Conservation (phyloP, 2,797 vertebrate species). For the Varecia variegata region DNA sequence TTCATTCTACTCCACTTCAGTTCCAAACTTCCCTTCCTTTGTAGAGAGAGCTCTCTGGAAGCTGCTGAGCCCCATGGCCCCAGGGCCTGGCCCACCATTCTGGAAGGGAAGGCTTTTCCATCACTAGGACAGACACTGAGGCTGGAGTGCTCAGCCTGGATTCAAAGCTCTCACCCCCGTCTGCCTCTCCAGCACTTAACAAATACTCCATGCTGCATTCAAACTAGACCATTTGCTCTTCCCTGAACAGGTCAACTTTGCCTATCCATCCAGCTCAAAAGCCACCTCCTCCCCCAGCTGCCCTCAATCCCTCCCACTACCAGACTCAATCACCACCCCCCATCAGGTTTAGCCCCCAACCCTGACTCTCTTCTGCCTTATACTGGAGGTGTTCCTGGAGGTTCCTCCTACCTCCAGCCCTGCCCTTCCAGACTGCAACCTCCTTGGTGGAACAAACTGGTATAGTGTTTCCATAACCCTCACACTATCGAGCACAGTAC, state of each 20-base stretch:
- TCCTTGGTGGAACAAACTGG: not conserved
- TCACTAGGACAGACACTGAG: not conserved
- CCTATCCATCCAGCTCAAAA: not conserved
- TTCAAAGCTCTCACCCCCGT: not conserved
- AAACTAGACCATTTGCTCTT: not conserved
- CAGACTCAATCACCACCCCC: not conserved
- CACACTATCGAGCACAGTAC: not conserved
- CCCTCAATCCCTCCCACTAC: not conserved
- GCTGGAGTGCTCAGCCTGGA: not conserved
- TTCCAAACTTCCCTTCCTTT: not conserved
- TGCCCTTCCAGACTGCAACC: not conserved
- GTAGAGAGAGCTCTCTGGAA: not conserved
- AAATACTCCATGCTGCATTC: not conserved
- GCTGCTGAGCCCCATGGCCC: not conserved
- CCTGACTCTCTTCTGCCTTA: not conserved
- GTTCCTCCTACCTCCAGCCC: not conserved
- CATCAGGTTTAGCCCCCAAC: too few relatives aligned
- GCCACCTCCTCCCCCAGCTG: not conserved
- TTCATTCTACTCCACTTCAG: not conserved
- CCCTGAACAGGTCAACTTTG: not conserved
- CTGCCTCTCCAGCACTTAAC: not conserved
- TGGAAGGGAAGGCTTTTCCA: not conserved
- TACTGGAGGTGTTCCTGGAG: not conserved
- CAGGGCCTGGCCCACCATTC: not conserved
- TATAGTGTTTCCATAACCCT: not conserved